Conservation (phyloP, 2,113 vertebrate species). For the Ochotona curzoniae region DNA sequence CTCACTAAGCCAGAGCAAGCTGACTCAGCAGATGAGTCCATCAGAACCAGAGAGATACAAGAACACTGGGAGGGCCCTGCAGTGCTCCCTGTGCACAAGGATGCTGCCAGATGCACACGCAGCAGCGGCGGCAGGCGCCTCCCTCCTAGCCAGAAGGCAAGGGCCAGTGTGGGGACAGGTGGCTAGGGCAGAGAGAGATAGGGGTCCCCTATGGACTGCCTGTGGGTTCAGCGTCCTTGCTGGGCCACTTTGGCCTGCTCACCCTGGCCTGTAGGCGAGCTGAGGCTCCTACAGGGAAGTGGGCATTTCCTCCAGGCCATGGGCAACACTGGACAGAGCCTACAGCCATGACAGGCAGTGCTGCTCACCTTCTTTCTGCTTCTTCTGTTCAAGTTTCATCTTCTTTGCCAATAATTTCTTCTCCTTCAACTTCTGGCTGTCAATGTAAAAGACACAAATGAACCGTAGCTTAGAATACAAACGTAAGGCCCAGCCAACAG, state of each 20-base stretch:
- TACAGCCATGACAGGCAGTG: not conserved
- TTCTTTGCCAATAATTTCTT: constrained; percentile 90
- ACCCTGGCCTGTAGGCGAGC: not conserved
- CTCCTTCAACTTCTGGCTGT: constrained; percentile 90
- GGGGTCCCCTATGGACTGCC: no score
- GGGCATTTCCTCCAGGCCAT: not conserved
- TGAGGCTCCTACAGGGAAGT: not conserved
- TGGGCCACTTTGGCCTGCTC: not conserved
- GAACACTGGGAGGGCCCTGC: no score
- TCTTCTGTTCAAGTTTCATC: constrained; percentile 87
- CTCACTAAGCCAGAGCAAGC: not conserved
- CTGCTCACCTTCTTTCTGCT: constrained; percentile 84
- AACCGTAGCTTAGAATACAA: not conserved
- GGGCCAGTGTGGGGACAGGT: not conserved
- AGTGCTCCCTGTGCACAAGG: not conserved
- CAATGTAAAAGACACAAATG: constrained; percentile 70
- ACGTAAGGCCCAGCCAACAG: no score
- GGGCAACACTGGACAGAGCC: not conserved
- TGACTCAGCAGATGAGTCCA: not conserved
- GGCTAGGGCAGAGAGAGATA: not conserved
- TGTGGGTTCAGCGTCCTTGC: no score
- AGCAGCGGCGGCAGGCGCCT: not conserved
- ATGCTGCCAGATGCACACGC: not conserved
- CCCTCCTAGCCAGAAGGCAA: not conserved
- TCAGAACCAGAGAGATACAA: not conserved